These are phyloP conservation scores for Lepilemur ruficaudatus DNA, from an alignment of 2,797 vertebrate genomes.

Conservation along the genomic window DNA sequence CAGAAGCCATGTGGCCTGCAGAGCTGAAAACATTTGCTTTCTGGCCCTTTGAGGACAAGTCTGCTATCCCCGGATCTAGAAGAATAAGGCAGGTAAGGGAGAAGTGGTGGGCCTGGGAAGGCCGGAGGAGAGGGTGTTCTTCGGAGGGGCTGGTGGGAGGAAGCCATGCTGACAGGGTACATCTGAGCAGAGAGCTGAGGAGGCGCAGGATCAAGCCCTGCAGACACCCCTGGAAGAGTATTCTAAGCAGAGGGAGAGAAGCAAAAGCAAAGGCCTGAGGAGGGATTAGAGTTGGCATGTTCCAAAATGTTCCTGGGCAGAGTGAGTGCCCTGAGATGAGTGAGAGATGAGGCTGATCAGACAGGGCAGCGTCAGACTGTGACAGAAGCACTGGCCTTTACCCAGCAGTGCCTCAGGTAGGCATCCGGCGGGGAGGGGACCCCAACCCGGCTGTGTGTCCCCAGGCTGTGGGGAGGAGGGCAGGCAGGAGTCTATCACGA, in stretches of 20 bases:
- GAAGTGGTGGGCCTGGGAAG: neutral
- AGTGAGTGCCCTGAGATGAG: neutral
- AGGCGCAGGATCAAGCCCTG: neutral
- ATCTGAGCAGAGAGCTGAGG: neutral
- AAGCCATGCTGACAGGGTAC: neutral
- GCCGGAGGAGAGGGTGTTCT: neutral
- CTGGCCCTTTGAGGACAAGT: neutral
- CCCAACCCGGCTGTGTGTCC: too few relatives aligned
- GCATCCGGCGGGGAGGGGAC: neutral
- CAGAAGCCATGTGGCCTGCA: neutral
- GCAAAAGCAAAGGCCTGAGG: neutral
- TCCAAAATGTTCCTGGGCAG: neutral
- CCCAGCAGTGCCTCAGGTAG: fast-evolving
- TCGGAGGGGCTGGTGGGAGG: neutral
- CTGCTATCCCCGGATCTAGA: neutral
- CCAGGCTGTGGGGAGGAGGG: neutral
- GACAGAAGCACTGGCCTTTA: neutral
- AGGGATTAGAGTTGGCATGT: neutral
- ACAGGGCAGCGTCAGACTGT: too few relatives aligned
- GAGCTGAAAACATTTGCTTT: neutral
- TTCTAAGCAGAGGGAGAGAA: neutral
- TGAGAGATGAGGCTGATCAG: neutral
- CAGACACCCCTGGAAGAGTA: neutral
- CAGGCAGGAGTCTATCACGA: neutral
- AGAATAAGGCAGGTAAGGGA: neutral